Conservation (phyloP, 2,797 vertebrate species). For the Anguilla megastoma region DNA sequence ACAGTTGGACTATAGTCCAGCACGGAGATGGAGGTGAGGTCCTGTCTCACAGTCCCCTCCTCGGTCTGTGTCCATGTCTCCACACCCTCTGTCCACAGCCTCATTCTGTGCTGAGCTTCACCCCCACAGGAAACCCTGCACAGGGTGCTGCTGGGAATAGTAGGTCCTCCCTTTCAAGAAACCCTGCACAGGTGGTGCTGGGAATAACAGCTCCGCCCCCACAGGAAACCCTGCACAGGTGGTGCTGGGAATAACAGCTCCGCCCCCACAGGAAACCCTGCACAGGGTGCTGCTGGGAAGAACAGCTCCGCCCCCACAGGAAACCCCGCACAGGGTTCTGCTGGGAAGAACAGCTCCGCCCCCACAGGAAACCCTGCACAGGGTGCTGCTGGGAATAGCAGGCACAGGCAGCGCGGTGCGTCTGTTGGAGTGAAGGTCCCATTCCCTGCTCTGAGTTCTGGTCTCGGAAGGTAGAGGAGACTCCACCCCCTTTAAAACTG, state of each 20-base stretch:
- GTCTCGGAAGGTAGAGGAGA: not conserved
- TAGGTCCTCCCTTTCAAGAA: not conserved
- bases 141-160: conserved; percentile 20
- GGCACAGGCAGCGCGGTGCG: not conserved
- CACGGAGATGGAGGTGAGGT: not conserved
- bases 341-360: conserved; percentile 9
- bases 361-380: conserved; percentile 4
- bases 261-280: conserved; percentile 13
- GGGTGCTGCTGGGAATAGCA: not conserved
- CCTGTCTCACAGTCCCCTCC: not conserved
- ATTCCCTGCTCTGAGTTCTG: not conserved
- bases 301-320: not conserved
- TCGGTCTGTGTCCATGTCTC: not conserved
- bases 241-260: conserved; percentile 14
- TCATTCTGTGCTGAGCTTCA: conserved; percentile 8
- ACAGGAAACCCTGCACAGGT: not conserved
- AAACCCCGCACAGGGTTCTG: not conserved
- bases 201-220: not conserved
- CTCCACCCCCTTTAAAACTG: conserved; percentile 69
- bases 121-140: not conserved
- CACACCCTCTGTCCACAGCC: not conserved
- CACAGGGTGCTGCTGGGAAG: not conserved
- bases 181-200: not conserved
- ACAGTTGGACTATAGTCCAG: conserved; percentile 17
- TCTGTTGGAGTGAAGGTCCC: conserved; percentile 5